These are phyloP conservation scores for Machimus atricapillus DNA, from an alignment of 2,888 invertebrate genomes.

Conservation along the genomic window DNA sequence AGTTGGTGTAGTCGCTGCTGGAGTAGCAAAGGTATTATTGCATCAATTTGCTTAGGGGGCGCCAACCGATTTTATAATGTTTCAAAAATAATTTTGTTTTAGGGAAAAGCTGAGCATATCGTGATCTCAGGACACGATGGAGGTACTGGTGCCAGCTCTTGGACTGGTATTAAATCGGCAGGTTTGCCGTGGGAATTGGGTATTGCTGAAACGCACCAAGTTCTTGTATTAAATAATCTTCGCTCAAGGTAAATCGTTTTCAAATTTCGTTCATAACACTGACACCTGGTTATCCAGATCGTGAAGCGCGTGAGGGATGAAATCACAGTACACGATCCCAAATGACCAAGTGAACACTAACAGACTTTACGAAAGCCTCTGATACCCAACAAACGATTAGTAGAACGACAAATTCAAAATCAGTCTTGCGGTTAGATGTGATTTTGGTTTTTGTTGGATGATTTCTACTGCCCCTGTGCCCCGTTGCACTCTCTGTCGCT, in stretches of 20 bases:
- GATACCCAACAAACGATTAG: neutral
- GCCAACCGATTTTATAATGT: neutral
- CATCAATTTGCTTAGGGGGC: neutral
- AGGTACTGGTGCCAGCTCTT: slow-evolving; percentile 97
- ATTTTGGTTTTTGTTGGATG: slow-evolving; percentile 46
- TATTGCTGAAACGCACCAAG: slow-evolving; percentile 98
- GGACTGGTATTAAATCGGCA: slow-evolving; percentile 98
- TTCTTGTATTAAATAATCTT: slow-evolving; percentile 90
- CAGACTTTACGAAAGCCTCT: slow-evolving; percentile 30
- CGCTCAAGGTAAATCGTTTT: slow-evolving; percentile 69
- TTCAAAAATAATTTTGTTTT: slow-evolving; percentile 40
- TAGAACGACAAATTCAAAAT: slow-evolving; percentile 19
- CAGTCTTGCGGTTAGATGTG: slow-evolving; percentile 52
- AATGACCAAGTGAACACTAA: slow-evolving; percentile 34
- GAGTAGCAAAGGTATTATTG: slow-evolving; percentile 91
- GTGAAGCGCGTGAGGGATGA: slow-evolving; percentile 49
- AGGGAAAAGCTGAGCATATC: slow-evolving; percentile 98
- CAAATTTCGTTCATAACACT: slow-evolving; percentile 55
- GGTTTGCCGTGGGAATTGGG: slow-evolving; percentile 99
- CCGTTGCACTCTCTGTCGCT: slow-evolving; percentile 34
- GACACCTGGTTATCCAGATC: slow-evolving; percentile 62
- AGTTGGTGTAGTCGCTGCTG: slow-evolving; percentile 98
- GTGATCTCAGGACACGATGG: slow-evolving; percentile 99
- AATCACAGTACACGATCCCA: slow-evolving; percentile 30
- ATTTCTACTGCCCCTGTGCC: neutral